Conservation (phyloP, 2,113 vertebrate species). For the Hyla sarda region DNA sequence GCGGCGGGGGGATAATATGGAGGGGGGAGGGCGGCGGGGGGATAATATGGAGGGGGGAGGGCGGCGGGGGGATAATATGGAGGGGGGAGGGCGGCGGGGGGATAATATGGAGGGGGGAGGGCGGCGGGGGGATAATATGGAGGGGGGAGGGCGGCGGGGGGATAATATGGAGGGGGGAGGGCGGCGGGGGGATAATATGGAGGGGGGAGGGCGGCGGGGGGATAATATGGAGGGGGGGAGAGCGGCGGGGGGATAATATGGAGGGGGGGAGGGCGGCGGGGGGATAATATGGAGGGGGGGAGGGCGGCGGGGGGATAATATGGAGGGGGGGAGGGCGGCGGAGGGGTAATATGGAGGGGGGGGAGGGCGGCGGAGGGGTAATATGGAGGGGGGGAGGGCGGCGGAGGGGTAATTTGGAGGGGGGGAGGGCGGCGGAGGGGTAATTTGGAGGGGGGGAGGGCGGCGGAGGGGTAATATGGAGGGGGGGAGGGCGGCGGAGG, state of each 20-base stretch:
- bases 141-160: not conserved
- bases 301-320: not conserved
- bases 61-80: not conserved
- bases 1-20: too few species aligned
- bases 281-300: not conserved
- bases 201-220: not conserved
- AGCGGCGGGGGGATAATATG: too few species aligned
- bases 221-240: too few species aligned
- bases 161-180: not conserved
- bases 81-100: too few species aligned
- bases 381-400: not conserved
- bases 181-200: not conserved
- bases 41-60: not conserved
- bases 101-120: too few species aligned
- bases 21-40: not conserved
- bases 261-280: not conserved
- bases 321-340: not conserved
- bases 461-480: too few species aligned
- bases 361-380: not conserved
- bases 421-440: too few species aligned
- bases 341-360: not conserved
- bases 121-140: not conserved
- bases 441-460: too few species aligned
- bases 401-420: too few species aligned
- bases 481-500: too few species aligned